Percentiles rank a stretch among this genome's conserved stretches.
Conservation (phyloP, 2,113 vertebrate species). For the Hippocampus zosterae region DNA sequence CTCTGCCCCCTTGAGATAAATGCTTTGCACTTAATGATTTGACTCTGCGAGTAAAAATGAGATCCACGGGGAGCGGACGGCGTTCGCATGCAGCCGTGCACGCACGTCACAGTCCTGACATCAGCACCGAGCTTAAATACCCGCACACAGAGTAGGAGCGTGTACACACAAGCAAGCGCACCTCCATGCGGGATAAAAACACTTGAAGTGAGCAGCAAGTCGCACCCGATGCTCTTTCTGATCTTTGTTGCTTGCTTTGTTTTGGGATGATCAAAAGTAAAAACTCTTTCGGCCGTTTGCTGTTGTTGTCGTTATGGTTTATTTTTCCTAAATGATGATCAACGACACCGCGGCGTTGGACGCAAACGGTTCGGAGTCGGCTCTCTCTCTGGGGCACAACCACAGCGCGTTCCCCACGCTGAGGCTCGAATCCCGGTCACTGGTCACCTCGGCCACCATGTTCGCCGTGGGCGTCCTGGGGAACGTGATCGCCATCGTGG, state of each 20-base stretch:
- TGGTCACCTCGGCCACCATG: constrained; percentile 74
- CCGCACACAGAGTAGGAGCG: constrained; percentile 17
- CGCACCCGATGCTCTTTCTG: neutral
- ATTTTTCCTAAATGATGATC: constrained; percentile 34
- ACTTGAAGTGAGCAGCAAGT: neutral
- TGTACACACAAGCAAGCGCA: constrained; percentile 27
- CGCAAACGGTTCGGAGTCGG: constrained; percentile 51
- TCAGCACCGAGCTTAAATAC: constrained; percentile 56
- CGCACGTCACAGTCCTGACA: constrained; percentile 58
- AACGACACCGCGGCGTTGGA: constrained; percentile 51
- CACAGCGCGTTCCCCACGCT: constrained; percentile 51
- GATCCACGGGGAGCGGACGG: constrained; percentile 13
- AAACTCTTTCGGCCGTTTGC: neutral
- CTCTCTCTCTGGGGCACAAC: constrained; percentile 37
- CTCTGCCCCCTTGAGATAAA: neutral
- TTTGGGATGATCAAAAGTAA: neutral
- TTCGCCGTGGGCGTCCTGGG: constrained; percentile 75
- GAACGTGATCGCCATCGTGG: constrained; percentile 76
- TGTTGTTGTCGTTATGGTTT: neutral
- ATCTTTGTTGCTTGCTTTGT: neutral
- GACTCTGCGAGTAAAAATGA: constrained; percentile 6
- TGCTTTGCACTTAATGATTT: neutral
- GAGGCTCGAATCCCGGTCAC: constrained; percentile 64
- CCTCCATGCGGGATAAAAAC: constrained; percentile 21
- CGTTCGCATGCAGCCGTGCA: neutral